Base-by-base conservation (phyloP, 2,888 invertebrate genomes). In the Spilarctia lutea region DNA sequence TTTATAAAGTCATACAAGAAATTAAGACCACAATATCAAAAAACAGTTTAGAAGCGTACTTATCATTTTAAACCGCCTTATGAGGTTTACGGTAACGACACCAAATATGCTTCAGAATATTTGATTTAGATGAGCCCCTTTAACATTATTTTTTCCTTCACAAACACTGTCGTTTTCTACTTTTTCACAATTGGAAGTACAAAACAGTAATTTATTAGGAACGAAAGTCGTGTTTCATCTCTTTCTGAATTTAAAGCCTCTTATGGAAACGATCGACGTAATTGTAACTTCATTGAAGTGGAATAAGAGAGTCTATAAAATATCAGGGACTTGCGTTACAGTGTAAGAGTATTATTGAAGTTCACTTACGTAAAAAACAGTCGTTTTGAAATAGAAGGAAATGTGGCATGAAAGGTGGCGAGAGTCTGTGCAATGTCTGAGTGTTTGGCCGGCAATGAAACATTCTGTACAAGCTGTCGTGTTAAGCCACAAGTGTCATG, bases 401-500 rank as follows among this genome's bases (percentile, higher is more conserved):
- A 42, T 45, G 67, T 67, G 27, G 42, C 18, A n/a, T 30, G 27
- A 68, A 30, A 45, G 11, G 67, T 35, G 13, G 39, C 27, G 65
- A 52, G 27, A 52, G 65, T 48, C 33, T 71, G 63, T 71, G 42
- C 56, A 65, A 65, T 16, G 30, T 65, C 63, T 56, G 48, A 68
- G 33, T 27, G n/a, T 68, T 68, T 24, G 6, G n/a, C 13, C n/a
- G 45, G 65, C 68, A 73, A 39, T 66, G 48, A 63, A 72, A n/a
- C 82, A 78, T 0, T 70, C 75, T 80, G 70, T 81, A 74, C 18
- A 33, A 60, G 27, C 13, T 7, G 75, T 67, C 65, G 68, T 39
- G 65, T 71, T 73, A 75, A 72, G 42, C 63, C 70, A 71, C 69
- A 66, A 68, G 77, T 69, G 77, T 77, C 84, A 80, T 79, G 68